These are phyloP conservation scores for Plutella xylostella DNA, from an alignment of 2,888 invertebrate species.

Conservation along the genomic window DNA sequence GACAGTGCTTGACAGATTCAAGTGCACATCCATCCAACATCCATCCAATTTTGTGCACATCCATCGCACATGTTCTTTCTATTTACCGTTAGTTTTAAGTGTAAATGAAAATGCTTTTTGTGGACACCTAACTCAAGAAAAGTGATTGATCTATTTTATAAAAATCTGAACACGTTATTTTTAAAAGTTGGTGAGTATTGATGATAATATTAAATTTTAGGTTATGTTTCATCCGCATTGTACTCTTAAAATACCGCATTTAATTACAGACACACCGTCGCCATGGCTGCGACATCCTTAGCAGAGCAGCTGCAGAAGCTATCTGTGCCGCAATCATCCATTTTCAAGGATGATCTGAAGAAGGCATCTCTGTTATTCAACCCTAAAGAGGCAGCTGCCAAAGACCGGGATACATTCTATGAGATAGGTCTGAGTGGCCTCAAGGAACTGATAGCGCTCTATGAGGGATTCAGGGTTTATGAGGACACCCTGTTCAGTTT, in stretches of 20 bases:
- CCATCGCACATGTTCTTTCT: too few relatives aligned
- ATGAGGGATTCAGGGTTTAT: constrained; percentile 79
- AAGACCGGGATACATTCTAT: constrained; percentile 86
- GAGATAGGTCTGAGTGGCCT: constrained; percentile 90
- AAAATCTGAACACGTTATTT: not conserved
- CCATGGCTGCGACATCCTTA: constrained; percentile 73
- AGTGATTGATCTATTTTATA: too few relatives aligned
- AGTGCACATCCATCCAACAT: too few relatives aligned
- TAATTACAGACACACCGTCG: constrained; percentile 5
- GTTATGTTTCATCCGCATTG: not conserved
- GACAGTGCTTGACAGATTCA: too few relatives aligned
- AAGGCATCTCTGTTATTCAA: constrained; percentile 90
- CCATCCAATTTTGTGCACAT: too few relatives aligned
- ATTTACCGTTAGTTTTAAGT: too few relatives aligned
- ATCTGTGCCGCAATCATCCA: constrained; percentile 79
- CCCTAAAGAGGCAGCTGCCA: constrained; percentile 87
- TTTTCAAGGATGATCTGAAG: constrained; percentile 75
- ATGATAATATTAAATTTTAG: not conserved
- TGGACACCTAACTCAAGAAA: too few relatives aligned
- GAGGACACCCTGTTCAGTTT: constrained; percentile 81
- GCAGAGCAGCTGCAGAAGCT: constrained; percentile 83
- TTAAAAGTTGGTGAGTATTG: too few relatives aligned
- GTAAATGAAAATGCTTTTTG: too few relatives aligned
- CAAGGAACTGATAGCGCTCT: constrained; percentile 81
- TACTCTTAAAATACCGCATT: not conserved